A percentile compares a stretch with the other conserved stretches of the same genome.
phyloP scores from a whole-genome alignment of 2,113 vertebrate genomes.

The Hydropotes inermis region DNA sequence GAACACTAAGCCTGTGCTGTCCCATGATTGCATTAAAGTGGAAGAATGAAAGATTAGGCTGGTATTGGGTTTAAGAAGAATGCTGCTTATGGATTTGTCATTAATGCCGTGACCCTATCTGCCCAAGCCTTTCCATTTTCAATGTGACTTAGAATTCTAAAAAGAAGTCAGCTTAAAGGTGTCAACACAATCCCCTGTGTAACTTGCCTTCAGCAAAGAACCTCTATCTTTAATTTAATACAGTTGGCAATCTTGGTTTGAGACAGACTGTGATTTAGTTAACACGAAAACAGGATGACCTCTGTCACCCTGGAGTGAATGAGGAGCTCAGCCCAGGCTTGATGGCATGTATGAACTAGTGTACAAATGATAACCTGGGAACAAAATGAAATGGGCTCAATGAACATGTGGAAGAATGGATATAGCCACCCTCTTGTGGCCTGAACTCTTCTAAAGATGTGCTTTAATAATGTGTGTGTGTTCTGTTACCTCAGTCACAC shows the following conservation, averaged over 20 bases:
- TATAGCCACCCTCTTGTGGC: too few relatives aligned
- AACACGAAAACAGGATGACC: constrained; percentile 42
- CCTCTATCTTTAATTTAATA: not conserved
- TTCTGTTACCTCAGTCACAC: not conserved
- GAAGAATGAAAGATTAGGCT: constrained; percentile 55
- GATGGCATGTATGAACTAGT: not conserved
- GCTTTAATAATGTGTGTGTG: not conserved
- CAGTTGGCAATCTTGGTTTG: constrained; percentile 34
- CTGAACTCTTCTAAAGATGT: not conserved
- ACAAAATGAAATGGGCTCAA: not conserved
- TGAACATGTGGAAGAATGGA: not conserved
- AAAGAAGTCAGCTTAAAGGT: constrained; percentile 62
- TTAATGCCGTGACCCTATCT: constrained; percentile 71
- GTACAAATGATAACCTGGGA: not conserved
- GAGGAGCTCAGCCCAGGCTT: not conserved
- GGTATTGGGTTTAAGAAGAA: constrained; percentile 54
- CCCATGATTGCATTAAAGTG: constrained; percentile 63
- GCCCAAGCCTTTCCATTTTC: constrained; percentile 66
- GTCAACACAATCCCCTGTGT: not conserved
- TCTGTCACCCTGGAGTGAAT: constrained; percentile 47
- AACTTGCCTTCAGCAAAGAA: constrained; percentile 10
- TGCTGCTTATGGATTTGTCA: constrained; percentile 48
- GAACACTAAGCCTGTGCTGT: constrained; percentile 57
- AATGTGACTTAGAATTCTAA: constrained; percentile 64
- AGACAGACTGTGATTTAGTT: constrained; percentile 22